Evolutionary conservation across 2,113 vertebrate species (phyloP).

Genomic region (Calidris pugnax): DNA sequence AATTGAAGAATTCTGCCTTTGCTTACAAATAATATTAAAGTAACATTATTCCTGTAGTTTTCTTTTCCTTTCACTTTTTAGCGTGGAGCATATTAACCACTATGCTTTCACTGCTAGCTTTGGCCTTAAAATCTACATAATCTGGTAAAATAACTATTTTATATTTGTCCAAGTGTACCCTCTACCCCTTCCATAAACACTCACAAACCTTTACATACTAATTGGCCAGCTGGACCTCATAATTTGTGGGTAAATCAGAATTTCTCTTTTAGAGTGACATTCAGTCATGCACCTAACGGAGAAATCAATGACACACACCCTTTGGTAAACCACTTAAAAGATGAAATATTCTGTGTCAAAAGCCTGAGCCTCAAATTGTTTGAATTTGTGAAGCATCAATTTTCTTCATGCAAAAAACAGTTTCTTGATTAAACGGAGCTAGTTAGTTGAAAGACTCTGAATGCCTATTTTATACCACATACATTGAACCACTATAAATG

Average conservation of each 20-base stretch:
- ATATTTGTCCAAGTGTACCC: neutral
- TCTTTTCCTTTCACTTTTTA: neutral
- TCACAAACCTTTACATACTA: neutral
- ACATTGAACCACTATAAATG: neutral
- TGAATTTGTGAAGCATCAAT: neutral
- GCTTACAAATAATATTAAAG: neutral
- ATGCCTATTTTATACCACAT: neutral
- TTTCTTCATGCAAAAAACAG: neutral
- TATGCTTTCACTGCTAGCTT: neutral
- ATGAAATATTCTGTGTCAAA: neutral
- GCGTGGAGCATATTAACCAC: neutral
- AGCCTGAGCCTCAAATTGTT: neutral
- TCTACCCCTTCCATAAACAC: neutral
- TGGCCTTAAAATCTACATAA: neutral
- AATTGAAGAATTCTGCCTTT: neutral
- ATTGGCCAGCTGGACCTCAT: neutral
- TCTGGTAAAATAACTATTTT: neutral
- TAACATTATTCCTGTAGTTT: neutral
- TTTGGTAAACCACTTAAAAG: neutral
- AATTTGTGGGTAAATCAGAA: neutral
- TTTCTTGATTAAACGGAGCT: neutral
- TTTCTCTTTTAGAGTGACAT: neutral
- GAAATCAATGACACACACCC: neutral
- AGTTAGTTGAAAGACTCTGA: neutral
- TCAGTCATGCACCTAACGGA: neutral